phyloP scores from a whole-genome alignment of 1,140 invertebrate species.

The Solenopsis fugax region DNA sequence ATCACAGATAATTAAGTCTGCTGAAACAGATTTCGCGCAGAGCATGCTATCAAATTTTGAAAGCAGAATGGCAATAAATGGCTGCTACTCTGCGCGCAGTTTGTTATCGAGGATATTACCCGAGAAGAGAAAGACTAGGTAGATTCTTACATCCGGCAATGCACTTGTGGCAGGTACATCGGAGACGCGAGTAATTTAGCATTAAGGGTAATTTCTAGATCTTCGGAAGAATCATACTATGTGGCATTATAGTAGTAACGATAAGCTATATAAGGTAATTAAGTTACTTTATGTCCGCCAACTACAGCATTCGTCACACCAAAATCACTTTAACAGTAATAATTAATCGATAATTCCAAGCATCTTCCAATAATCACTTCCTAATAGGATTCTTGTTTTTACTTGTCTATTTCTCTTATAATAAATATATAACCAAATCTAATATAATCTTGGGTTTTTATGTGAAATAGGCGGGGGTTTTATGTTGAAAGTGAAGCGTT shows the following conservation, averaged over 20 bases:
- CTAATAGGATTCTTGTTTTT: background rate
- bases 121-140: background rate
- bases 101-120: no score
- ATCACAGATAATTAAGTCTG: no score
- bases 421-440: no score
- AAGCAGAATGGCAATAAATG: no score
- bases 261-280: slow-evolving; percentile 53
- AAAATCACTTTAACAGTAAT: background rate
- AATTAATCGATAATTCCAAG: slow-evolving; percentile 47
- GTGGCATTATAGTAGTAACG: slow-evolving; percentile 53
- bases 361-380: background rate
- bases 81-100: no score
- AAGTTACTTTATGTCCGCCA: slow-evolving; percentile 34
- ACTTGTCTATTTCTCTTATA: no score
- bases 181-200: slow-evolving; percentile 39
- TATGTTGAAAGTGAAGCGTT: no score
- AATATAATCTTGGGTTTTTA: no score
- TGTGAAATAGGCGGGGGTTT: no score
- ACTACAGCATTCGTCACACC: background rate
- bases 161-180: slow-evolving; percentile 26
- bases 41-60: no score
- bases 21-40: no score
- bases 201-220: slow-evolving; percentile 23
- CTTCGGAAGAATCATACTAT: slow-evolving; percentile 48
- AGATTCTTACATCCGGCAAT: background rate